Evolutionary conservation across 2,113 vertebrate genomes (phyloP).

Genomic region (Xiphias gladius): DNA sequence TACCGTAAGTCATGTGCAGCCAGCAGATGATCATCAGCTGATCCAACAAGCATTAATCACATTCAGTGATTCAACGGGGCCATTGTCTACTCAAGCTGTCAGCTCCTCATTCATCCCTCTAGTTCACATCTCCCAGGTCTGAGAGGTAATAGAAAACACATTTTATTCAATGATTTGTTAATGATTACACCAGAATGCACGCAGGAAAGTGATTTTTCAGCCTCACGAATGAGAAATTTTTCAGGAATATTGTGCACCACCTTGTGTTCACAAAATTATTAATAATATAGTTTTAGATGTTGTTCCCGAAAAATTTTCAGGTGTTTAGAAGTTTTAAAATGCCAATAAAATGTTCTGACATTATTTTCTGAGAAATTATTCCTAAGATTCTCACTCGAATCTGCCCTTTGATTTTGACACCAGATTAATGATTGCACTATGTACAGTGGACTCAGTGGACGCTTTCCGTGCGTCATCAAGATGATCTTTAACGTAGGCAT

Average conservation of each 20-base stretch:
- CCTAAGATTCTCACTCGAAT: neutral
- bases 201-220: neutral
- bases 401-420: conserved; percentile 29
- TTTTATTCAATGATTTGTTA: neutral
- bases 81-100: conserved; percentile 22
- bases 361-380: conserved; percentile 7
- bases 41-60: conserved; percentile 55
- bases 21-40: conserved; percentile 63
- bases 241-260: neutral
- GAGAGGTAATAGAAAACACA: neutral
- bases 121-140: neutral
- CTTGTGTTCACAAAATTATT: conserved; percentile 5
- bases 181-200: neutral
- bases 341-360: neutral
- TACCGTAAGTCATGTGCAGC: conserved; percentile 56
- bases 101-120: neutral
- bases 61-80: conserved; percentile 28
- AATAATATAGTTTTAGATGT: neutral
- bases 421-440: conserved; percentile 4
- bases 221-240: neutral
- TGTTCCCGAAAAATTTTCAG: neutral
- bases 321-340: neutral
- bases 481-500: conserved; percentile 25
- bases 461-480: conserved; percentile 35
- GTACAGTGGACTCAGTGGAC: neutral